A percentile compares a stretch with the other conserved stretches of the same genome.
These are phyloP conservation scores for Andrena cerasifolii DNA, from an alignment of 1,140 invertebrate species.

Conservation along the genomic window DNA sequence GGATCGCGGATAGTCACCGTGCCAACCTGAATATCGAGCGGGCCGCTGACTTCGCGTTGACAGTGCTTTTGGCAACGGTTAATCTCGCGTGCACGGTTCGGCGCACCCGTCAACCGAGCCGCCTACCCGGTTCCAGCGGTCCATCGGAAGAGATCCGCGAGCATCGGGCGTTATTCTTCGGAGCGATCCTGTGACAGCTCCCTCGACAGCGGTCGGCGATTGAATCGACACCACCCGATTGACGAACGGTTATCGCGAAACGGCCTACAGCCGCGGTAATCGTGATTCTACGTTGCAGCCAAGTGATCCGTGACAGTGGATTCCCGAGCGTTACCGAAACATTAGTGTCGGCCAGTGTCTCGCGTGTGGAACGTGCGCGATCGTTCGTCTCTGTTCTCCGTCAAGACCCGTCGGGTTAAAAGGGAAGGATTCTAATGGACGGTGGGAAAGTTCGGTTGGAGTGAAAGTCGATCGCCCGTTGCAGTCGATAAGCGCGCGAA, in stretches of 20 bases:
- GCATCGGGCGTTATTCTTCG: background rate
- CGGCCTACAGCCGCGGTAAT: background rate
- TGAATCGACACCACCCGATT: constrained; percentile 30
- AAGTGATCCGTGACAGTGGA: constrained; percentile 17
- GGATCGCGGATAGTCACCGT: constrained; percentile 48
- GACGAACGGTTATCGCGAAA: background rate
- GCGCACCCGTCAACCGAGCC: background rate
- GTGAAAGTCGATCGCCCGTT: constrained; percentile 34
- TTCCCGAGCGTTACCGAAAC: background rate
- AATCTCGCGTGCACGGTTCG: background rate
- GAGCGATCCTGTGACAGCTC: background rate
- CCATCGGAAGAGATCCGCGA: background rate
- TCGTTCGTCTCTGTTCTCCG: background rate
- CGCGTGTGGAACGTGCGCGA: constrained; percentile 1
- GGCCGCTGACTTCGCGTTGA: constrained; percentile 46
- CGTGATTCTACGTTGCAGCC: background rate
- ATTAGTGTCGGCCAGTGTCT: constrained; percentile 2
- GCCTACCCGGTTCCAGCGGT: background rate
- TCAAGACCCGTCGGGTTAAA: background rate
- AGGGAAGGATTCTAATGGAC: too few species aligned
- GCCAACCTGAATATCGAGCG: constrained; percentile 32
- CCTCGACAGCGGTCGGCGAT: background rate
- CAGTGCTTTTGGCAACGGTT: constrained; percentile 51
- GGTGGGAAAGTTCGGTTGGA: background rate
- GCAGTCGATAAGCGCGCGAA: too few species aligned